Percentiles rank a stretch among this genome's conserved stretches.
phyloP scores from a whole-genome alignment of 1,140 invertebrate species.

The Drosophila ercepeae region DNA sequence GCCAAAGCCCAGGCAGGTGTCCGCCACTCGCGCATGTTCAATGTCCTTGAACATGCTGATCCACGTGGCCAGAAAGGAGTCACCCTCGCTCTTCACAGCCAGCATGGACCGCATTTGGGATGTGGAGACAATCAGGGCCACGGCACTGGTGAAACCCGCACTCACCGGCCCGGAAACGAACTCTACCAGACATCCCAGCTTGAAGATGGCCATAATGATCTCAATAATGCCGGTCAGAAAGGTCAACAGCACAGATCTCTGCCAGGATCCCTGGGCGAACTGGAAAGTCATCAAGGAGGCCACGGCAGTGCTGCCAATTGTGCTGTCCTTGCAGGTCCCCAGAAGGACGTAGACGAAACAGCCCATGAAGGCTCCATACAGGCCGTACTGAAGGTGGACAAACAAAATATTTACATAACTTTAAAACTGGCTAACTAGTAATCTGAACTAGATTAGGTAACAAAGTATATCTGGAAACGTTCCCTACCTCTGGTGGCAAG shows the following conservation, averaged over 20 bases:
- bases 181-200: slow-evolving; percentile 95
- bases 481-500: slow-evolving; percentile 86
- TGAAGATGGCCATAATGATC: slow-evolving; percentile 93
- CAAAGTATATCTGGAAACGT: too few relatives aligned
- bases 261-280: slow-evolving; percentile 88
- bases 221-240: slow-evolving; percentile 93
- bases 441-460: too few relatives aligned
- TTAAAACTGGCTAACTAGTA: too few relatives aligned
- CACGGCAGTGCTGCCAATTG: slow-evolving; percentile 95
- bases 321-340: slow-evolving; percentile 95
- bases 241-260: slow-evolving; percentile 92
- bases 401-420: not conserved
- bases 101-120: slow-evolving; percentile 95
- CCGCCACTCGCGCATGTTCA: slow-evolving; percentile 87
- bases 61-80: slow-evolving; percentile 90
- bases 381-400: slow-evolving; percentile 87
- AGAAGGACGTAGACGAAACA: slow-evolving; percentile 95
- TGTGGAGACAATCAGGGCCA: slow-evolving; percentile 94
- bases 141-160: slow-evolving; percentile 96
- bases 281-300: slow-evolving; percentile 93
- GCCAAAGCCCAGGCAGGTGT: slow-evolving; percentile 87
- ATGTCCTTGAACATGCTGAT: slow-evolving; percentile 88
- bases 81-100: slow-evolving; percentile 90
- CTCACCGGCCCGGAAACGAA: slow-evolving; percentile 97
- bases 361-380: slow-evolving; percentile 96